Base-by-base conservation (phyloP, 2,888 invertebrate genomes). In the Galeruca laticollis region DNA sequence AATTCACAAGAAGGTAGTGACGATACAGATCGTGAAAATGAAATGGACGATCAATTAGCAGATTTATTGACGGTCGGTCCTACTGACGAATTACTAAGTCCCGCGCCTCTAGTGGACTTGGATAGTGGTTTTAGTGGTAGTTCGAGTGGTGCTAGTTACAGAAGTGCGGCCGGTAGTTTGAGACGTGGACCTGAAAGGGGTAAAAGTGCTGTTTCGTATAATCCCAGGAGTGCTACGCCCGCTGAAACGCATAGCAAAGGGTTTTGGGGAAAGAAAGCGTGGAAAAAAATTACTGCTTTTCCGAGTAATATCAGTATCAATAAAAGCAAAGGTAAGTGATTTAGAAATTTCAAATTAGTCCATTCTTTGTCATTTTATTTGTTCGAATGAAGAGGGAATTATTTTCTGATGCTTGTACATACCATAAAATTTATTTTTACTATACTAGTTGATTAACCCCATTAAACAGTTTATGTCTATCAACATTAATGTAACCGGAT, bases 61-160 rank as follows among this genome's bases (percentile, higher is more conserved):
- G 92, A 92, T 82, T 26, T 69, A n/a, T 47, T 60, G 4, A 61
- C 60, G 73, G 90, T 91, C 72, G 90, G 90, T 68, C 91, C 92
- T 21, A 91, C 92, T 4, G 92, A 93, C 82, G 92, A 93, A 81
- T 86, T 92, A 75, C 86, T 93, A 74, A 92, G 92, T 56, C 92
- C 92, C 40, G 89, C 91, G 73, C 89, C 90, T 10, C 69, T 82
- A 20, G 84, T 78, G 76, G 93, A 93, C 84, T 87, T 93, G 82
- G 94, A 94, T 85, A 93, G 93, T 84, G 94, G 94, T 63, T 94
- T 94, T 85, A 93, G 94, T 86, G 93, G 93, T 78, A 93, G 93
- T 85, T 93, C 93, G 82, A 93, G 93, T 85, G 93, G 93, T 77
- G 93, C 93, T 76, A 94, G 93, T 86, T 93, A 93, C 85, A 77